Percentiles rank a stretch among this genome's conserved stretches.
Conservation (phyloP, 1,140 invertebrate species). For the Pemphigus obesinymphae region DNA sequence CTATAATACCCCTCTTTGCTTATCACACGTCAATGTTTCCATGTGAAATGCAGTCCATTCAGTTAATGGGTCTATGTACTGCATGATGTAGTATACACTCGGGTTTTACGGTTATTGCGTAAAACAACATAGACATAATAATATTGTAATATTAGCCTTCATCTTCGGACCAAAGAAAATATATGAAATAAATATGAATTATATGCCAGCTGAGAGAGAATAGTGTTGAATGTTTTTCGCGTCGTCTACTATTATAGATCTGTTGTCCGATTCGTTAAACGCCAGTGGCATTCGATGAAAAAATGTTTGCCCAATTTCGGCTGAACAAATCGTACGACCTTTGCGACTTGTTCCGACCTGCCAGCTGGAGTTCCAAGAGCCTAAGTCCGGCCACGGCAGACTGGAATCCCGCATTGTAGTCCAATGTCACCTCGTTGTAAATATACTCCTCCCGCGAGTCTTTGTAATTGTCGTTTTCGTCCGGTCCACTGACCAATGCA, state of each 20-base stretch:
- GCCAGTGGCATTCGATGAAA: neutral
- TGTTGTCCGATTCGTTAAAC: neutral
- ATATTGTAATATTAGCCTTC: too few relatives aligned
- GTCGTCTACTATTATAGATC: too few relatives aligned
- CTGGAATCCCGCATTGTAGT: conserved; percentile 60
- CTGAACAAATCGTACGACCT: neutral
- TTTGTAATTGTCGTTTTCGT: conserved; percentile 55
- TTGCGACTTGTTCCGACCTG: neutral
- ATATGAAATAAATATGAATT: neutral
- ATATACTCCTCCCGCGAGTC: conserved; percentile 56
- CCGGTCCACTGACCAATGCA: conserved; percentile 58
- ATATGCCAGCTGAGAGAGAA: neutral
- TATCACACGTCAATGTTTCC: too few relatives aligned
- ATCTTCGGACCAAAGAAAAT: neutral
- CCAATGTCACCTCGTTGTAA: conserved; percentile 58
- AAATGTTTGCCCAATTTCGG: neutral
- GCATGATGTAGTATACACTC: too few relatives aligned
- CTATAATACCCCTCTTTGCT: too few relatives aligned
- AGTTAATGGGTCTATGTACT: too few relatives aligned
- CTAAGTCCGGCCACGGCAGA: conserved; percentile 53
- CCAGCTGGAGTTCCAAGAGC: conserved; percentile 46
- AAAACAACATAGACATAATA: too few relatives aligned
- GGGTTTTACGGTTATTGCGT: too few relatives aligned
- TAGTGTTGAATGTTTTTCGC: too few relatives aligned
- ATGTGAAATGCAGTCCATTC: too few relatives aligned